Conservation (phyloP, 2,797 vertebrate genomes). For the Zalophus californianus region DNA sequence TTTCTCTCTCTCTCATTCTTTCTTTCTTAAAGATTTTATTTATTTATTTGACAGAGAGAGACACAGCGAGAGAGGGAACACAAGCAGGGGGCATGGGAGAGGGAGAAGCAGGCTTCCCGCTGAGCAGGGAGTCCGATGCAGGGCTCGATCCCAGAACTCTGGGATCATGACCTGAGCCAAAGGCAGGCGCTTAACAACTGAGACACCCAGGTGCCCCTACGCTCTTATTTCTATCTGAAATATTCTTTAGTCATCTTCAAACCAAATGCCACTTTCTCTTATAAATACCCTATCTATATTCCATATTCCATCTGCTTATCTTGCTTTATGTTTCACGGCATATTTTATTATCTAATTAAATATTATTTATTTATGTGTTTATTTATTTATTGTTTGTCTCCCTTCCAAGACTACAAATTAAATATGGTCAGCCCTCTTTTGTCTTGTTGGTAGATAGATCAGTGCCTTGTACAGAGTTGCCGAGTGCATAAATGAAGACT, state of each 20-base stretch:
- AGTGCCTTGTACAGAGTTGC: background rate
- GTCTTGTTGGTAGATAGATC: background rate
- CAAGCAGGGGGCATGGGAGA: no score
- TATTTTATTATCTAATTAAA: background rate
- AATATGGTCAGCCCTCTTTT: background rate
- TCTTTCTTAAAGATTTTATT: no score
- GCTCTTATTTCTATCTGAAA: background rate
- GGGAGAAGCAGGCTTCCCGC: no score
- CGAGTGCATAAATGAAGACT: background rate
- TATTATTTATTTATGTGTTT: background rate
- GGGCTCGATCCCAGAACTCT: no score
- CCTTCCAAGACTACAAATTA: constrained; percentile 2
- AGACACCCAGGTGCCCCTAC: no score
- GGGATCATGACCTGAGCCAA: no score
- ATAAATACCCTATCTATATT: background rate
- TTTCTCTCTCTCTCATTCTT: background rate
- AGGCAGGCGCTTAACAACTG: no score
- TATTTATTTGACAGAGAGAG: no score
- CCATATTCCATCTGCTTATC: background rate
- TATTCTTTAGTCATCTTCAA: background rate
- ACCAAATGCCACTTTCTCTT: background rate
- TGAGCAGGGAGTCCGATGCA: no score
- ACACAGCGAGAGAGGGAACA: no score
- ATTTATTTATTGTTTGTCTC: background rate
- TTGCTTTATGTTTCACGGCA: background rate